Evolutionary conservation across 2,797 vertebrate species (phyloP).

Genomic region (Cryptoprocta ferox): DNA sequence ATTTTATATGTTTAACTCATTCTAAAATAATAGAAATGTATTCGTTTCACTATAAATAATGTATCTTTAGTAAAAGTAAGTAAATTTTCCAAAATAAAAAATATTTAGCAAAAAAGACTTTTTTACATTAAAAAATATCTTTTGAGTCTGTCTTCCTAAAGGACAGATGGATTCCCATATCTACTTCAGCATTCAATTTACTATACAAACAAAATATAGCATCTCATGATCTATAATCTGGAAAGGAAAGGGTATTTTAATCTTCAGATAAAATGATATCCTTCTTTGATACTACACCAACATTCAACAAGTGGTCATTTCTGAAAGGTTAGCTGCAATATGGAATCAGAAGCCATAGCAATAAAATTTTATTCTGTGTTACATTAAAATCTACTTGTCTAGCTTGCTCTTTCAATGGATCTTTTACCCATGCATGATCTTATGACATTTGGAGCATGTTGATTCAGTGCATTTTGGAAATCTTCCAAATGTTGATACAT

Average conservation of each 20-base stretch:
- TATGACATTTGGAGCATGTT: background rate
- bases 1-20: background rate
- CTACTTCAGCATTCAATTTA: background rate
- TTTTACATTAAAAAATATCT: background rate
- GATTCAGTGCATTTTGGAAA: background rate
- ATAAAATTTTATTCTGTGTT: background rate
- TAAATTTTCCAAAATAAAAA: background rate
- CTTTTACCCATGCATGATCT: background rate
- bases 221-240: background rate
- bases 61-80: background rate
- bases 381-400: slow-evolving; percentile 33
- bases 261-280: background rate
- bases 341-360: background rate
- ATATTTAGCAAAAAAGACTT: background rate
- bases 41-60: background rate
- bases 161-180: background rate
- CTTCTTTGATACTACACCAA: background rate
- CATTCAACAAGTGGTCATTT: background rate
- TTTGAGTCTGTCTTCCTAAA: background rate
- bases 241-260: slow-evolving; percentile 29
- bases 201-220: background rate
- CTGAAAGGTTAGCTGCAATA: background rate
- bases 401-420: background rate
- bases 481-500: background rate
- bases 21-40: background rate